These are phyloP conservation scores for Trachymyrmex septentrionalis DNA, from an alignment of 1,140 invertebrate species.

Conservation along the genomic window DNA sequence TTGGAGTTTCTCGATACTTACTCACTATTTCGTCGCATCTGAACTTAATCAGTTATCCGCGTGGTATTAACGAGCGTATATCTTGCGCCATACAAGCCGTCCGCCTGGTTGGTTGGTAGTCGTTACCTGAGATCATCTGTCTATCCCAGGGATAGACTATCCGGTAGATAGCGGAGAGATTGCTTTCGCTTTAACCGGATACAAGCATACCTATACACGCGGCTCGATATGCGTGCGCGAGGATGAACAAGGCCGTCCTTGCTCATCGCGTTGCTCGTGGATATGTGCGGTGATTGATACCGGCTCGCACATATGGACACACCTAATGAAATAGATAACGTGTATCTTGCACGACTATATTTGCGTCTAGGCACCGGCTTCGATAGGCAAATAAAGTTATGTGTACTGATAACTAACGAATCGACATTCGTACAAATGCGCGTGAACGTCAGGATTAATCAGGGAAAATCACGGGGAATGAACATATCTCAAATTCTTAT, in stretches of 20 bases:
- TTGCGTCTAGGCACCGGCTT: not conserved
- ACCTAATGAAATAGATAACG: constrained; percentile 62
- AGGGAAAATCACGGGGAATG: not conserved
- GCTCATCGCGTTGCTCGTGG: constrained; percentile 50
- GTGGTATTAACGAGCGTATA: constrained; percentile 40
- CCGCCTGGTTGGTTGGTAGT: constrained; percentile 25
- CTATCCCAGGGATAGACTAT: constrained; percentile 56
- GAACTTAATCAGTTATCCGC: constrained; percentile 31
- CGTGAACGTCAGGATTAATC: not conserved
- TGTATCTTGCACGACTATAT: constrained; percentile 48
- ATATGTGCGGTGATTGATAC: constrained; percentile 57
- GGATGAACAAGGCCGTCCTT: constrained; percentile 55
- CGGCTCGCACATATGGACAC: constrained; percentile 48
- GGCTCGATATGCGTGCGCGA: constrained; percentile 32
- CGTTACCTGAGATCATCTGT: constrained; percentile 61
- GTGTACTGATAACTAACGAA: not conserved
- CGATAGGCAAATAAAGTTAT: constrained; percentile 13
- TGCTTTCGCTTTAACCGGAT: constrained; percentile 63
- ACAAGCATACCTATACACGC: constrained; percentile 44
- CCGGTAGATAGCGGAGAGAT: constrained; percentile 55
- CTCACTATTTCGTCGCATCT: constrained; percentile 10
- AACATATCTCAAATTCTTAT: not conserved
- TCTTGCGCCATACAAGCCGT: constrained; percentile 15
- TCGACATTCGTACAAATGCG: not conserved
- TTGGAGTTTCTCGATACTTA: not conserved